A percentile compares a stretch with the other conserved stretches of the same genome.
These are phyloP conservation scores for Lepidurus packardi DNA, from an alignment of 1,140 invertebrate genomes.

Conservation along the genomic window DNA sequence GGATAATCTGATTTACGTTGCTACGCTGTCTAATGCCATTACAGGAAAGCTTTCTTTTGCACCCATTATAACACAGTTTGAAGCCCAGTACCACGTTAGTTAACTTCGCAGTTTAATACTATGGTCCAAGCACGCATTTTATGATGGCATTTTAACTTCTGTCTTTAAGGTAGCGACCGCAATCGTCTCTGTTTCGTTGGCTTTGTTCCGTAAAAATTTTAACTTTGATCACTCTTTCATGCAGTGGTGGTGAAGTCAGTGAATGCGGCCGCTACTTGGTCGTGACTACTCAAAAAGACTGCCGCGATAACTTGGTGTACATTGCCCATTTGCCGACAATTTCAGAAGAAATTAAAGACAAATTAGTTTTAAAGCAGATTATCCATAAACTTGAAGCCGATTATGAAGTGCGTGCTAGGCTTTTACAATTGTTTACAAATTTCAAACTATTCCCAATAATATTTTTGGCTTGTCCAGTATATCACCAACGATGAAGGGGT, in stretches of 20 bases:
- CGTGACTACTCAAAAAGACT: slow-evolving; percentile 69
- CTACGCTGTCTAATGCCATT: background rate
- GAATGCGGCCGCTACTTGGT: slow-evolving; percentile 87
- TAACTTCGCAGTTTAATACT: background rate
- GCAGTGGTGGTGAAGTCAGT: slow-evolving; percentile 70
- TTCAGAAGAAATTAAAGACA: slow-evolving; percentile 51
- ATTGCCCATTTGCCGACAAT: slow-evolving; percentile 62
- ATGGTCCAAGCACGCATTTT: background rate
- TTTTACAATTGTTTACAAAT: background rate
- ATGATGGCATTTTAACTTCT: background rate
- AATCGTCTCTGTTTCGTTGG: background rate
- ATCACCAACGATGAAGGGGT: slow-evolving; percentile 79
- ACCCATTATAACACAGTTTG: slow-evolving; percentile 8
- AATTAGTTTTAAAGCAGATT: slow-evolving; percentile 63
- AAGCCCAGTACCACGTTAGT: slow-evolving; percentile 28
- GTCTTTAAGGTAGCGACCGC: background rate
- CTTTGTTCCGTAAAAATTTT: slow-evolving; percentile 7
- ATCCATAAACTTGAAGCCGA: slow-evolving; percentile 88
- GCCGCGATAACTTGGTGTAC: slow-evolving; percentile 81
- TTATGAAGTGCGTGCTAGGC: slow-evolving; percentile 64
- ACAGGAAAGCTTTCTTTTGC: slow-evolving; percentile 6
- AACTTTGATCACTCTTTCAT: slow-evolving; percentile 40
- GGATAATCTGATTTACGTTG: slow-evolving; percentile 26
- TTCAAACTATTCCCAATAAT: background rate
- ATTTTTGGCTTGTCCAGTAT: slow-evolving; percentile 56